phyloP scores from a whole-genome alignment of 2,797 vertebrate species.

The Fringilla coelebs region DNA sequence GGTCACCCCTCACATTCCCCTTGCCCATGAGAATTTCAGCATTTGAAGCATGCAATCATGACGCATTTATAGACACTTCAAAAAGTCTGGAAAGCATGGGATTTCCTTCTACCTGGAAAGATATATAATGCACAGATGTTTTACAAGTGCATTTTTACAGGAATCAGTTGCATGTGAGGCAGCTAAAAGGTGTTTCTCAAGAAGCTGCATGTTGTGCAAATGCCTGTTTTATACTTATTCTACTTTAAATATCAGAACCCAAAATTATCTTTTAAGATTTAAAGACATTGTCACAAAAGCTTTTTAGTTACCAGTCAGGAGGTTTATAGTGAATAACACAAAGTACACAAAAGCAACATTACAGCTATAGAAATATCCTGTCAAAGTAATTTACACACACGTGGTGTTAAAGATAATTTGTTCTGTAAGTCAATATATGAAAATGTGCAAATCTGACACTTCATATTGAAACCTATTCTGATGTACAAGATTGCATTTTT shows the following conservation, averaged over 20 bases:
- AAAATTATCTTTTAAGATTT: not conserved
- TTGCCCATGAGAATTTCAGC: not conserved
- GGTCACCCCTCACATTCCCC: not conserved
- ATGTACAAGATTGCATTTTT: not conserved
- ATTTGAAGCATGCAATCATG: not conserved
- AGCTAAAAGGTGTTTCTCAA: not conserved
- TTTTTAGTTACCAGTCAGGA: not conserved
- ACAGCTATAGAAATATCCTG: not conserved
- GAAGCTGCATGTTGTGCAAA: not conserved
- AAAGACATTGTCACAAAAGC: not conserved
- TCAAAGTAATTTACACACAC: not conserved
- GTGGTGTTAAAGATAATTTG: not conserved
- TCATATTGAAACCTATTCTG: not conserved
- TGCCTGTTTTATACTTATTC: not conserved
- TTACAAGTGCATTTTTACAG: not conserved
- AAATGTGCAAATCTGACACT: not conserved
- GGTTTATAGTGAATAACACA: not conserved
- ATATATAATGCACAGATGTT: not conserved
- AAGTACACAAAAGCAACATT: not conserved
- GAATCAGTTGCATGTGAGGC: not conserved
- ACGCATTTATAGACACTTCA: not conserved
- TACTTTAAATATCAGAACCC: not conserved
- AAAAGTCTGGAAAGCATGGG: not conserved
- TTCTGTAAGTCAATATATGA: not conserved
- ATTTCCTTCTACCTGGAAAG: not conserved